A percentile compares a stretch with the other conserved stretches of the same genome.
These are phyloP conservation scores for Xenopus petersii DNA, from an alignment of 2,797 vertebrate genomes.

Conservation along the genomic window DNA sequence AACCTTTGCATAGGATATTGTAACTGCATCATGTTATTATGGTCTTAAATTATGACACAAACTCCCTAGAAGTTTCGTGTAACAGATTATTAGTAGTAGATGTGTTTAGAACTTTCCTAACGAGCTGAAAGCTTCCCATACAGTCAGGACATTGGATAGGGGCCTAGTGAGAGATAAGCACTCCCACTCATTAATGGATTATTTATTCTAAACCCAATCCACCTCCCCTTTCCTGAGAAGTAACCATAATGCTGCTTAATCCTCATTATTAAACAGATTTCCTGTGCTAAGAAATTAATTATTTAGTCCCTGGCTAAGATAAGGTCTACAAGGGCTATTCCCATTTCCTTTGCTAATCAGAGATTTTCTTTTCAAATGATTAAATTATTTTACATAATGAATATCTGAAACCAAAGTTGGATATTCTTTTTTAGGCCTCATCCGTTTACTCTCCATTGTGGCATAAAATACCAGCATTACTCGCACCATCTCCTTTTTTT, in stretches of 20 bases:
- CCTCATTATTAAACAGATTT: constrained; percentile 40
- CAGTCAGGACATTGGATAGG: constrained; percentile 26
- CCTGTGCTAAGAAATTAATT: constrained; percentile 31
- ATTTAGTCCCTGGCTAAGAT: constrained; percentile 21
- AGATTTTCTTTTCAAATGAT: background rate
- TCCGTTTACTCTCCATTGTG: constrained; percentile 1
- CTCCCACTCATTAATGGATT: constrained; percentile 23
- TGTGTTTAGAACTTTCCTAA: too few species aligned
- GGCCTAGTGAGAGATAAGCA: background rate
- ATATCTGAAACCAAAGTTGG: background rate
- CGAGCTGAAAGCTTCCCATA: background rate
- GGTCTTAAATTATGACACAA: too few species aligned
- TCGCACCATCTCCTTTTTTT: background rate
- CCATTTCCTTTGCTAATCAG: constrained; percentile 2
- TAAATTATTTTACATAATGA: background rate
- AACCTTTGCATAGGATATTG: too few species aligned
- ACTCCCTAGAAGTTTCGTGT: too few species aligned
- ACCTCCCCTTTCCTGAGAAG: background rate
- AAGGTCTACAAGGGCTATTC: constrained; percentile 15
- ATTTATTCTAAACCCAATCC: background rate
- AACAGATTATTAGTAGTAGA: too few species aligned
- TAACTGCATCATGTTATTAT: too few species aligned
- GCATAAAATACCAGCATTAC: constrained; percentile 4
- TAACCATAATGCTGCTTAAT: constrained; percentile 9
- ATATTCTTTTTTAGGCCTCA: constrained; percentile 1